Conservation (phyloP, 2,888 invertebrate species). For the Dusona sp. region DNA sequence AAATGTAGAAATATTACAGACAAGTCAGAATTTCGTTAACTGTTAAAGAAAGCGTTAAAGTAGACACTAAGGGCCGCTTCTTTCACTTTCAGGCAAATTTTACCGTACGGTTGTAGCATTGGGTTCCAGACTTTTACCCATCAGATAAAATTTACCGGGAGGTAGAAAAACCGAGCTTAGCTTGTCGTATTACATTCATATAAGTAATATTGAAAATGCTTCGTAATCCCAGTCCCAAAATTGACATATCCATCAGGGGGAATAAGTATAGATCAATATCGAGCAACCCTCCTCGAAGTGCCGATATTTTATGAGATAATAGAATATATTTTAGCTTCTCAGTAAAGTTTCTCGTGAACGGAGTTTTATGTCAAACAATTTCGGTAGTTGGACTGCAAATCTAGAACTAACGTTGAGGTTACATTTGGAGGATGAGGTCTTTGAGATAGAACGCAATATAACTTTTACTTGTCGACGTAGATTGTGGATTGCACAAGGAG, state of each 20-base stretch:
- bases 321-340: conserved; percentile 82
- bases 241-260: not conserved
- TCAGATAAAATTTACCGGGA: no score
- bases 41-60: no score
- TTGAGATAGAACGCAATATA: conserved; percentile 82
- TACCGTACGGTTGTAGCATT: no score
- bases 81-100: no score
- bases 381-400: conserved; percentile 80
- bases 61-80: no score
- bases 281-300: not conserved
- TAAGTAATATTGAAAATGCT: not conserved
- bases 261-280: not conserved
- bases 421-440: conserved; percentile 62
- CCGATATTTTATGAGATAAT: conserved; percentile 55
- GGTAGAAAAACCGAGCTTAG: no score
- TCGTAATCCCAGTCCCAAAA: not conserved
- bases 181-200: no score
- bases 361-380: conserved; percentile 79
- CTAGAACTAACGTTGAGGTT: conserved; percentile 74
- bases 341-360: conserved; percentile 70
- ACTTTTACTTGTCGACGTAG: conserved; percentile 81
- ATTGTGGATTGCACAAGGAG: conserved; percentile 63
- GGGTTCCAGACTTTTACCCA: no score
- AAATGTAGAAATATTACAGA: no score
- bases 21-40: no score